Base-by-base conservation (phyloP, 2,797 vertebrate genomes). In the Pyrocephalus nanus region DNA sequence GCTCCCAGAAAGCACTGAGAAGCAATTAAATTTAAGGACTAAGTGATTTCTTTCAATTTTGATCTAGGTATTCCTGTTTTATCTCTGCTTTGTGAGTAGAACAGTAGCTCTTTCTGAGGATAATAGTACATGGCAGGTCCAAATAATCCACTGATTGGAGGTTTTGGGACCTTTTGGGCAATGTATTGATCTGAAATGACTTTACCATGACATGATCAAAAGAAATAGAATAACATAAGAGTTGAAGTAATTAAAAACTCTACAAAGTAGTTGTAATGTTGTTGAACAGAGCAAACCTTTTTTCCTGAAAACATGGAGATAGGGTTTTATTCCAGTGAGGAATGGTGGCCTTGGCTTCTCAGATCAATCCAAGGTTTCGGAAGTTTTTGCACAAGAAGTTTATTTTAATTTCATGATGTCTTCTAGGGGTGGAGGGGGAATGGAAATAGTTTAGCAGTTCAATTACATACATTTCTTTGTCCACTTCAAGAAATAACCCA, bases 11-110 rank as follows among this genome's bases (percentile, higher is more conserved):
- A 80, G 82, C 90, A 92, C 70, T 66, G 93, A 72, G 92, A 88
- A 93, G 43, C 81, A 95, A 86, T 96, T 95, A 96, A 90, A 93
- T 96, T 95, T 92, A 96, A 94, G 90, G 90, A 93, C 81, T 76
- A 95, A 95, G 86, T 92, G 75, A 88, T 95, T 94, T 94, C 80
- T 97, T 93, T 89, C 38, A 92, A 45, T 96, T 98, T 92, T 82
- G 73, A 50, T 92, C 29, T 45, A 42, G 55, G 81, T 96, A 81
- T 96, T 95, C 57, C 47, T 75, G 78, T 86, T 89, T 91, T 90
- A 20, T 69, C 34, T 96, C 82, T 95, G 53, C 92, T 72, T 82
- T 95, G 43, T 65, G 78, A 75, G 45, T 67, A 88, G 80, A 94
- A 29, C 45, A 47, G 29, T 48, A 81, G 66, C 62, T 80, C 69